Evolutionary conservation across 2,113 vertebrate genomes (phyloP).

Genomic region (Sinocyclocheilus rhinocerous): DNA sequence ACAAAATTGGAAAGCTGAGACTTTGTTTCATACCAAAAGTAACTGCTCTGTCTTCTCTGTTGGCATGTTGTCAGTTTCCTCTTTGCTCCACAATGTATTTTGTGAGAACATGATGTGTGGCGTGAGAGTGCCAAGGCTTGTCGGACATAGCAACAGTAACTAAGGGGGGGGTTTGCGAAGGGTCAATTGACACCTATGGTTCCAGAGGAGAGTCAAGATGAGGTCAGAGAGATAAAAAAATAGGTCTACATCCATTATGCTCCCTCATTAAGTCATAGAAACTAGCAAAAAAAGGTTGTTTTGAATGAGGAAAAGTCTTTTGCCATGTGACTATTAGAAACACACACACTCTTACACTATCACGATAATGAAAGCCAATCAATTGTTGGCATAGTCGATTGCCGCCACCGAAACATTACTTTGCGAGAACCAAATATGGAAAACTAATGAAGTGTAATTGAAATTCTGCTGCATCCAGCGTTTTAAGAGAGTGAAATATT

Average conservation of each 20-base stretch:
- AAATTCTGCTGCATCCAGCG: constrained; percentile 62
- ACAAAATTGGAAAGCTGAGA: too few relatives aligned
- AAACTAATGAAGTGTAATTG: constrained; percentile 64
- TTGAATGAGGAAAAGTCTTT: neutral
- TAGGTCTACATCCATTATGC: neutral
- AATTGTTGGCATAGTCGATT: constrained; percentile 47
- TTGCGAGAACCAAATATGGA: constrained; percentile 47
- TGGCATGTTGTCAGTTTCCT: too few relatives aligned
- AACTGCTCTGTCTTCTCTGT: too few relatives aligned
- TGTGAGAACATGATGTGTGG: too few relatives aligned
- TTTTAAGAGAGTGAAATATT: constrained; percentile 61
- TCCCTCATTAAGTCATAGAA: neutral
- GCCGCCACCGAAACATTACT: constrained; percentile 39
- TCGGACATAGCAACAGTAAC: too few relatives aligned
- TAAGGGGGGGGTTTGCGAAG: neutral
- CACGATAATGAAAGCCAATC: constrained; percentile 25
- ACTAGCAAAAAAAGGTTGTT: neutral
- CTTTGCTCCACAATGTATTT: too few relatives aligned
- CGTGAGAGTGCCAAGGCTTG: too few relatives aligned
- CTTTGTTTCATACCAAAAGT: too few relatives aligned
- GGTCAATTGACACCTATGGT: neutral
- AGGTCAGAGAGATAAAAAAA: neutral
- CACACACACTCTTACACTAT: neutral
- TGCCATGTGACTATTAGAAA: neutral
- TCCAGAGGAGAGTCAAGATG: neutral